A percentile compares a stretch with the other conserved stretches of the same genome.
phyloP scores from a whole-genome alignment of 2,113 vertebrate species.

The Fregetta grallaria region DNA sequence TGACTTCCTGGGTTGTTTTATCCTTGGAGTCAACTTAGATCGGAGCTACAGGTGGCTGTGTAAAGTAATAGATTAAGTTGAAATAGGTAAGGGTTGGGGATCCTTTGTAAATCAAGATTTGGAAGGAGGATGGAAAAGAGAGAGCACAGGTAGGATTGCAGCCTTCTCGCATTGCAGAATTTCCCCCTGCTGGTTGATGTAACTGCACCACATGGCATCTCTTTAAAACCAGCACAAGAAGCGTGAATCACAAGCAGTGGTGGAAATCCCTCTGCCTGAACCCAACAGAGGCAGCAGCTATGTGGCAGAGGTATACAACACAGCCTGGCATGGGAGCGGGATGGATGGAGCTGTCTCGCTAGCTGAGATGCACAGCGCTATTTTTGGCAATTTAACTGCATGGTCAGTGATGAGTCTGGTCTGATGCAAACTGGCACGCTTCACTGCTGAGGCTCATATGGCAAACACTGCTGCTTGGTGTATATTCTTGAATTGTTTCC shows the following conservation, averaged over 20 bases:
- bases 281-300: fast-evolving
- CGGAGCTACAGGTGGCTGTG: neutral
- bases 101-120: neutral
- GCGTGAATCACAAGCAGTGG: neutral
- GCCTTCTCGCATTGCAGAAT: neutral
- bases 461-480: neutral
- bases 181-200: neutral
- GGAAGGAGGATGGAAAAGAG: neutral
- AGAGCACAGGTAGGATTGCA: neutral
- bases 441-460: neutral
- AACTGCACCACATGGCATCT: fast-evolving
- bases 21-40: neutral
- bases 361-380: neutral
- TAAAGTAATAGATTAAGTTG: neutral
- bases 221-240: neutral
- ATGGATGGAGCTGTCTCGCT: neutral
- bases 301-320: neutral
- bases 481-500: neutral
- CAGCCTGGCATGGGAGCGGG: neutral
- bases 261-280: neutral
- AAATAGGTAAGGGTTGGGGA: neutral
- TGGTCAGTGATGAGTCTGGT: neutral
- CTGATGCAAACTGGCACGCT: neutral
- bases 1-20: neutral
- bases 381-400: neutral